Base-by-base conservation (phyloP, 2,888 invertebrate species). In the Melanotus villosus region DNA sequence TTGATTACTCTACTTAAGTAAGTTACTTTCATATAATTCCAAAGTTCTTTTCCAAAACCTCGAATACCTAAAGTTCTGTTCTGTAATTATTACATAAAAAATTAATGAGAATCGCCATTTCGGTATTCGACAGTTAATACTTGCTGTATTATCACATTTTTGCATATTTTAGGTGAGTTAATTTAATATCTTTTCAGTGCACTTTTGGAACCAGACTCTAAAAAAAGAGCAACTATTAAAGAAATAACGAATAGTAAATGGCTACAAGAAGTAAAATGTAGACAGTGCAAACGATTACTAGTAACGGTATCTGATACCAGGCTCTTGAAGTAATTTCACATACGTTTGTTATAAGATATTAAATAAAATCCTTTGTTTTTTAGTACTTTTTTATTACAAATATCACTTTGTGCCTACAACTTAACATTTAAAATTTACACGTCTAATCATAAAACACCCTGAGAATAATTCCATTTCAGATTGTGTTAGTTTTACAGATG, bases 131-230 rank as follows among this genome's bases (percentile, higher is more conserved):
- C n/a, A n/a, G n/a, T n/a, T n/a, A n/a, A n/a, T n/a, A n/a, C n/a
- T n/a, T n/a, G n/a, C n/a, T n/a, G n/a, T n/a, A n/a, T n/a, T n/a
- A n/a, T n/a, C n/a, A n/a, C n/a, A n/a, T n/a, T n/a, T n/a, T n/a
- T n/a, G n/a, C n/a, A n/a, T n/a, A n/a, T n/a, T n/a, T n/a, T n/a
- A n/a, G n/a, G n/a, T n/a, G n/a, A n/a, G n/a, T n/a, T n/a, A n/a
- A n/a, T n/a, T n/a, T n/a, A n/a, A n/a, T n/a, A n/a, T n/a, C n/a
- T 67, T 73, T 77, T 23, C 71, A 85, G 86, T 62, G 81, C 81
- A 58, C 83, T 89, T 54, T 79, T 89, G 54, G 89, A 89, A 78
- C 88, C 88, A 0, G 86, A 88, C 73, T 84, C 87, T 0, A 83
- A 83, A 0, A 81, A 82, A 57, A 79, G 89, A 63, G 82, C 84